Evolutionary conservation across 2,888 invertebrate genomes (phyloP).

Genomic region (Cylindroiulus punctatus): DNA sequence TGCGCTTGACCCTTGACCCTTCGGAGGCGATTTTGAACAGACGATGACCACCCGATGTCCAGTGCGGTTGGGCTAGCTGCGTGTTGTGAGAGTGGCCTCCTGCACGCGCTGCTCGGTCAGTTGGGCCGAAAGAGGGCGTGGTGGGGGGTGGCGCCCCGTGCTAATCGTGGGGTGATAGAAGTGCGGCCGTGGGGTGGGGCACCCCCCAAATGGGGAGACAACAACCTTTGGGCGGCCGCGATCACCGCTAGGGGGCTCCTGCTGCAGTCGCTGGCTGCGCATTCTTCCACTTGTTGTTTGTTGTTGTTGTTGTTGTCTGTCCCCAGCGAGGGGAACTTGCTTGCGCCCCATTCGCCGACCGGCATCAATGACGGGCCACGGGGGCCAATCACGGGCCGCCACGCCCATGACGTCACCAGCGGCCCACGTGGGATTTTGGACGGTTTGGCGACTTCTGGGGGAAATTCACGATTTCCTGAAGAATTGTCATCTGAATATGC

Average conservation of each 20-base stretch:
- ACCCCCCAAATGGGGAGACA: constrained; percentile 43
- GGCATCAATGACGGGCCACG: constrained; percentile 2
- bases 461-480: too few species aligned
- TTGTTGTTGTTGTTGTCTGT: constrained; percentile 15
- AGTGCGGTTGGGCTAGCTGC: constrained; percentile 2
- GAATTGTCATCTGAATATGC: too few species aligned
- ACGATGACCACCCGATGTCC: constrained; percentile 30
- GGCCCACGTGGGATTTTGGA: neutral
- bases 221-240: constrained; percentile 25
- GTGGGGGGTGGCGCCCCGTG: neutral
- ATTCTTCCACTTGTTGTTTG: neutral
- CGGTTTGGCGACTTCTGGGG: too few species aligned
- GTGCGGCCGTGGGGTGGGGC: constrained; percentile 43
- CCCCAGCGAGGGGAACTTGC: neutral
- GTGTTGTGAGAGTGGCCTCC: constrained; percentile 6
- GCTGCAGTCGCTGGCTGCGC: too few species aligned
- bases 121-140: constrained; percentile 48
- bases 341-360: neutral
- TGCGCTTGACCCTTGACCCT: constrained; percentile 29
- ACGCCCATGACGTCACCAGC: neutral
- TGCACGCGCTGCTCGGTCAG: constrained; percentile 41
- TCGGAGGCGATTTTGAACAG: neutral
- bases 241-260: constrained; percentile 36
- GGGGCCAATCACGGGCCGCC: neutral
- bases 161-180: constrained; percentile 50